These are phyloP conservation scores for Ametastegia equiseti DNA, from an alignment of 2,888 invertebrate genomes.

Conservation along the genomic window DNA sequence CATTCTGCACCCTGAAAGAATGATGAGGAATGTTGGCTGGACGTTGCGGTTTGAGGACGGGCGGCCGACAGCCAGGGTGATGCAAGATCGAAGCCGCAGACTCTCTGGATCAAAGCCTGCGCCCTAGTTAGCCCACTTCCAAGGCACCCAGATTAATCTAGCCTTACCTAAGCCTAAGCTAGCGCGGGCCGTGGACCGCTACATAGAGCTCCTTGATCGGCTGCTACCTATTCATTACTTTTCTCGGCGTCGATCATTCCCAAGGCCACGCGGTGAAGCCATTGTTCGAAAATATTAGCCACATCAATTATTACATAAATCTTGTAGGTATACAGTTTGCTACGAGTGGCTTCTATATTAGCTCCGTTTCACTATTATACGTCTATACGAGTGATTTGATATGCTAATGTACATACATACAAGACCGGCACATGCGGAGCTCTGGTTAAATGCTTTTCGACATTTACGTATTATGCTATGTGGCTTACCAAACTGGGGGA, in stretches of 20 bases:
- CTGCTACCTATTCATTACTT: constrained; percentile 59
- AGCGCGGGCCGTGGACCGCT: constrained; percentile 34
- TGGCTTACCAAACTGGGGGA: background rate
- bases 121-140: constrained; percentile 48
- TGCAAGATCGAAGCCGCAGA: constrained; percentile 47
- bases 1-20: background rate
- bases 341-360: constrained; percentile 12
- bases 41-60: constrained; percentile 44
- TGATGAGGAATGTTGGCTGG: constrained; percentile 28
- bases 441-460: background rate
- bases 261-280: constrained; percentile 56
- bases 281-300: constrained; percentile 51
- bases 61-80: constrained; percentile 28
- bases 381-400: constrained; percentile 24
- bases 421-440: background rate
- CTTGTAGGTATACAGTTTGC: constrained; percentile 18
- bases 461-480: background rate
- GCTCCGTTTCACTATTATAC: background rate
- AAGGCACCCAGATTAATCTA: constrained; percentile 47
- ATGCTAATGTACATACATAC: constrained; percentile 39
- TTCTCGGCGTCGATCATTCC: constrained; percentile 56
- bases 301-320: constrained; percentile 45
- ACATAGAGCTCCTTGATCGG: constrained; percentile 48
- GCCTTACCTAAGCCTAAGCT: constrained; percentile 42
- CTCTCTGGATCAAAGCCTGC: constrained; percentile 48